Evolutionary conservation across 2,113 vertebrate genomes (phyloP).

Genomic region (Spheniscus mendiculus): DNA sequence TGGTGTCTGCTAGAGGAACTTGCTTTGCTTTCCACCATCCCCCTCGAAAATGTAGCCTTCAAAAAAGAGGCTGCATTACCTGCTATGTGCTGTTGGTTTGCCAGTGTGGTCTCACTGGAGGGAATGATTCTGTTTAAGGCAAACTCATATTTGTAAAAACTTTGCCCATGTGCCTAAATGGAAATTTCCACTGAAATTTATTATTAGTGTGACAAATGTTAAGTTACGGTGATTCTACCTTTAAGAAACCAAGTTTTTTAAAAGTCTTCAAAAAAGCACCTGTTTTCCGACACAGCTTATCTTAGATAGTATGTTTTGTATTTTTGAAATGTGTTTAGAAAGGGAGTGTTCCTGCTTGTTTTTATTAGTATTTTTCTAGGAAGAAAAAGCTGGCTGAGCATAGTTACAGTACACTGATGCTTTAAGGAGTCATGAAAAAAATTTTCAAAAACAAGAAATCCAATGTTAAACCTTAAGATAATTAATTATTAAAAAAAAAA

Average conservation of each 20-base stretch:
- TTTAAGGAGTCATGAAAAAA: not conserved
- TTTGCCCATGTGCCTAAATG: not conserved
- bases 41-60: not conserved
- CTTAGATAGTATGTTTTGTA: not conserved
- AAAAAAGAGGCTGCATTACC: not conserved
- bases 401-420: not conserved
- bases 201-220: not conserved
- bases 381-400: not conserved
- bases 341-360: not conserved
- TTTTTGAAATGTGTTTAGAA: not conserved
- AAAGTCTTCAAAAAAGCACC: not conserved
- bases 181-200: not conserved
- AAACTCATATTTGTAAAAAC: accelerated
- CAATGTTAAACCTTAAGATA: not conserved
- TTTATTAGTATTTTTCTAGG: not conserved
- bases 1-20: not conserved
- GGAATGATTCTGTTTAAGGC: not conserved
- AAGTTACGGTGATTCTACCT: not conserved
- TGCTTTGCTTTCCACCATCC: not conserved
- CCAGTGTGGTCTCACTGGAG: not conserved
- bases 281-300: not conserved
- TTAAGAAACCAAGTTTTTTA: not conserved
- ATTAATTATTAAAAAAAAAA: not conserved
- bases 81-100: not conserved
- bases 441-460: accelerated